Base-by-base conservation (phyloP, 2,113 vertebrate species). In the Pseudorasbora parva region DNA sequence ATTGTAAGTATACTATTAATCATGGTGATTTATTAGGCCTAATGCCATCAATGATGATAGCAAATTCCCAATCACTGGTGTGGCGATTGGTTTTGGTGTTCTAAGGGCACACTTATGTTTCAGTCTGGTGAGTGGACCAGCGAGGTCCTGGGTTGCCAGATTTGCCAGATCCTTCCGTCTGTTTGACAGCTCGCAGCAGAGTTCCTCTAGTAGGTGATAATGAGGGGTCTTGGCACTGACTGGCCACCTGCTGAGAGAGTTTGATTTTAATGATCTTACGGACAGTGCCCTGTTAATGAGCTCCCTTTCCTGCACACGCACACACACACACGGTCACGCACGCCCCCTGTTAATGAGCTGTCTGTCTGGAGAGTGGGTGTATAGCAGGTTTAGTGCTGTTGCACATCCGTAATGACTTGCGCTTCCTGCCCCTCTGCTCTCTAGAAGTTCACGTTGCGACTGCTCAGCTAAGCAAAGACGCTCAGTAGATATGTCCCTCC, bases 201-300 rank as follows among this genome's bases (percentile, higher is more conserved):
- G 71, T 19, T 77, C 49, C 23, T 77, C 15, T 19, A 14, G 57
- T 21, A 51, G 47, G 62, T 43, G 30, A 56, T 76, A 83, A 79
- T 33, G 68, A 71, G 66, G 33, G 74, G 74, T 81, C 68, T 76
- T 71, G 49, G 17, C 76, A 43, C 49, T 79, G 75, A 79, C 60
- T 84, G 73, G 64, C 60, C 45, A 56, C 30, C 51, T 64, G 45
- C 75, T 75, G n/a, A 69, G 60, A n/a, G 30, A 76, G 64, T 83
- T 86, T 80, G 59, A 86, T 83, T 86, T 84, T 86, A 86, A 86
- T 80, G 77, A 84, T 66, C 76, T 74, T 54, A 45, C n/a, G 57
- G 81, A 78, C 19, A 56, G 51, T 17, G 23, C 33, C 47, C 15
- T 79, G 37, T 84, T 76, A 75, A 79, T 86, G 69, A 86, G 75